These are phyloP conservation scores for Leptodactylus fuscus DNA, from an alignment of 2,113 vertebrate species.

Conservation along the genomic window DNA sequence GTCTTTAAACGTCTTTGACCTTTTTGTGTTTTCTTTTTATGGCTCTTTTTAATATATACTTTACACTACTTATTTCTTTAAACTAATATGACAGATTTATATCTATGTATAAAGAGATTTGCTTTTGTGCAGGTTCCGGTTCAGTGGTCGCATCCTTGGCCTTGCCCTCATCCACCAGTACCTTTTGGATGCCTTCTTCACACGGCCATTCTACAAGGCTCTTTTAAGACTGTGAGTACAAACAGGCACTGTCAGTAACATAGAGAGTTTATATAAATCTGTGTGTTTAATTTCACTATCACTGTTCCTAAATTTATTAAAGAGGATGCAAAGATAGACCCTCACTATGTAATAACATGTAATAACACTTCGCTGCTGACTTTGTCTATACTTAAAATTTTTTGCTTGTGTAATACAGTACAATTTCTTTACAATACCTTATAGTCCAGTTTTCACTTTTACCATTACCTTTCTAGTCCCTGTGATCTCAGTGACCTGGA, in stretches of 20 bases:
- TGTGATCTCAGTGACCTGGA: conserved; percentile 97
- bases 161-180: conserved; percentile 97
- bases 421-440: not conserved
- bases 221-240: conserved; percentile 77
- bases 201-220: conserved; percentile 96
- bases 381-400: not conserved
- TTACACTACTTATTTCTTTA: too few species aligned
- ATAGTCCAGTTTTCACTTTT: not conserved
- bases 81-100: too few species aligned
- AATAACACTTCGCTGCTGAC: not conserved
- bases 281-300: not conserved
- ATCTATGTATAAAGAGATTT: not conserved
- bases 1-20: too few species aligned
- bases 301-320: too few species aligned
- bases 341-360: too few species aligned
- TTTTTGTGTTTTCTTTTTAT: too few species aligned
- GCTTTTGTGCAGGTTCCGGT: conserved; percentile 87
- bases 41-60: too few species aligned
- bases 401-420: not conserved
- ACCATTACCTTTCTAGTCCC: conserved; percentile 70
- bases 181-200: conserved; percentile 97
- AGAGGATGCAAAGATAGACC: too few species aligned
- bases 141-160: conserved; percentile 96
- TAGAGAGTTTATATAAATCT: not conserved
- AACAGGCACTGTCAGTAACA: not conserved